A percentile compares a stretch with the other conserved stretches of the same genome.
Conservation (phyloP, 2,888 invertebrate genomes). For the Ormyrus nitidulus region DNA sequence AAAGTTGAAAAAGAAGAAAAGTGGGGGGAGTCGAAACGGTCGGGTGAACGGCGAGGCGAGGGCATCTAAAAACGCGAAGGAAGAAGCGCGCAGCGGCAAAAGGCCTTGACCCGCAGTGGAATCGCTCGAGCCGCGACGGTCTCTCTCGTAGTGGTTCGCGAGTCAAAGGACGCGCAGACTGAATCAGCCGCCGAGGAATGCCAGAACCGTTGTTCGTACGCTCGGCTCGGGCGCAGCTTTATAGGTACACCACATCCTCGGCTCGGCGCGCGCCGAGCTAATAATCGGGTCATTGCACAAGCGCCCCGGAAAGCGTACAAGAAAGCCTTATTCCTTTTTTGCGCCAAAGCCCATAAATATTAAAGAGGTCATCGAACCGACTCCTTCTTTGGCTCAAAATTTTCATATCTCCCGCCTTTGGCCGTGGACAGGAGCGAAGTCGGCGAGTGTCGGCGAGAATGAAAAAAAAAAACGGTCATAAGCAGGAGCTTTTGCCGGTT, state of each 20-base stretch:
- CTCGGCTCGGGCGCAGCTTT: neutral
- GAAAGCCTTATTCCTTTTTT: neutral
- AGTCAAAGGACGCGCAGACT: slow-evolving; percentile 59
- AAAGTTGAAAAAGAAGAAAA: neutral
- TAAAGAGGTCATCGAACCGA: neutral
- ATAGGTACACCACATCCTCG: neutral
- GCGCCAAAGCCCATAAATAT: slow-evolving; percentile 15
- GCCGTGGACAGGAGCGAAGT: too few relatives aligned
- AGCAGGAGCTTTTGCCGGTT: too few relatives aligned
- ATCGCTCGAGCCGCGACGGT: neutral
- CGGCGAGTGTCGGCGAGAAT: neutral
- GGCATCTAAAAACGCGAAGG: neutral
- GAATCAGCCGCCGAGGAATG: slow-evolving; percentile 69
- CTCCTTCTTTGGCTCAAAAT: neutral
- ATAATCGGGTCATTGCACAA: slow-evolving; percentile 53
- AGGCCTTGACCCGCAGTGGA: slow-evolving; percentile 56
- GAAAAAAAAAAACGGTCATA: neutral
- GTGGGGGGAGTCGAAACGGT: neutral
- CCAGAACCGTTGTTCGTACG: slow-evolving; percentile 58
- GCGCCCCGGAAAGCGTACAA: slow-evolving; percentile 26
- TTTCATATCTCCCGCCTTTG: neutral
- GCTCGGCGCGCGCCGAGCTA: slow-evolving; percentile 11
- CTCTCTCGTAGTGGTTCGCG: neutral
- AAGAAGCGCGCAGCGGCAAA: slow-evolving; percentile 28
- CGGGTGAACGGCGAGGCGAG: neutral